A percentile compares a stretch with the other conserved stretches of the same genome.
Conservation (phyloP, 53 echinoderm and acorn worm genomes). For the Antedon mediterranea region DNA sequence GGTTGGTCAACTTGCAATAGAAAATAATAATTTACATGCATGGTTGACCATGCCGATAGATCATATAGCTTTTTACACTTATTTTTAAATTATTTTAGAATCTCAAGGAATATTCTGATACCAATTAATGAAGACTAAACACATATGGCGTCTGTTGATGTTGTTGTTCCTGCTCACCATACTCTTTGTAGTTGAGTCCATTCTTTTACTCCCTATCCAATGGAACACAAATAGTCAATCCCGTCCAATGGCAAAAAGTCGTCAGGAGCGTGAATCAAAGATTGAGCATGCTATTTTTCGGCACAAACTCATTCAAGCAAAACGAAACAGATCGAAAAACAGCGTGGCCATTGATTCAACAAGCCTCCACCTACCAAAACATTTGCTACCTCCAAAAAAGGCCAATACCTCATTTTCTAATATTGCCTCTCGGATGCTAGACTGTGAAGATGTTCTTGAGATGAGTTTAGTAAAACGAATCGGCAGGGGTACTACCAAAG, state of each 20-base stretch:
- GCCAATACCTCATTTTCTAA: not conserved
- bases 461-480: slow-evolving; percentile 19
- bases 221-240: not conserved
- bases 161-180: not conserved
- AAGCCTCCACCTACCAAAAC: not conserved
- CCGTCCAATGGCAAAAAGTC: not conserved
- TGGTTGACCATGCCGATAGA: too few species aligned
- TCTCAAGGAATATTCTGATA: too few species aligned
- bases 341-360: not conserved
- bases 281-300: not conserved
- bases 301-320: not conserved
- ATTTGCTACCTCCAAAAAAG: not conserved
- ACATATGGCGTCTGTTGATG: not conserved
- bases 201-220: not conserved
- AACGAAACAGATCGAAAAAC: not conserved
- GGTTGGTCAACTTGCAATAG: too few species aligned
- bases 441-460: slow-evolving; percentile 13
- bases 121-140: not conserved
- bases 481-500: slow-evolving; percentile 35
- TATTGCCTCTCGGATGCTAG: not conserved
- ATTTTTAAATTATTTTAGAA: too few species aligned
- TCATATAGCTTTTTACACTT: too few species aligned
- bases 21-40: too few species aligned
- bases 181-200: not conserved
- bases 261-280: not conserved